Percentiles rank a stretch among this genome's conserved stretches.
Evolutionary conservation across 2,113 vertebrate species (phyloP).

Genomic region (Mesocricetus auratus): DNA sequence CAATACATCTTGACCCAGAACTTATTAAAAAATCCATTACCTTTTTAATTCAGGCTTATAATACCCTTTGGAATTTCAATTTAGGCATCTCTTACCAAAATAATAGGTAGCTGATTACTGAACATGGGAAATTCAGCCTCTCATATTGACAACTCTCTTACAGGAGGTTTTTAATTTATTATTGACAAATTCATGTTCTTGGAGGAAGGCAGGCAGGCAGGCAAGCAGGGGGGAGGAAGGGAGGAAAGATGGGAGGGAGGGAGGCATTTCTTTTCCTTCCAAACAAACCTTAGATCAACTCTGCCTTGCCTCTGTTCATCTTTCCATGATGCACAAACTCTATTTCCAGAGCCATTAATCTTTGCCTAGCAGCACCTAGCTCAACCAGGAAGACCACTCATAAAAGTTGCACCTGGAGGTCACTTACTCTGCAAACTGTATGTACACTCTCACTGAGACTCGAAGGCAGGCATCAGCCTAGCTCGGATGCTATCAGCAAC

Average conservation of each 20-base stretch:
- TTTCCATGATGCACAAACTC: neutral
- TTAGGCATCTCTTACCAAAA: conserved; percentile 84
- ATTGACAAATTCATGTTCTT: conserved; percentile 59
- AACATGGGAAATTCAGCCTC: conserved; percentile 69
- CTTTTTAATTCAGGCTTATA: conserved; percentile 86
- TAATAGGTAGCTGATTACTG: conserved; percentile 75
- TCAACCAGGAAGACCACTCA: neutral
- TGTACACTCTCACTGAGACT: neutral
- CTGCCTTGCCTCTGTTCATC: neutral
- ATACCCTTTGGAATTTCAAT: conserved; percentile 83
- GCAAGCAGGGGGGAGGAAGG: neutral
- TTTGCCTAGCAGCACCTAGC: conserved; percentile 32
- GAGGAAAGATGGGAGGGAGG: too few relatives aligned
- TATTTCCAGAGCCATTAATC: conserved; percentile 53
- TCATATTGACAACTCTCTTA: conserved; percentile 59
- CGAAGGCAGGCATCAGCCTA: neutral
- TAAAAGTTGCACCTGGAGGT: neutral
- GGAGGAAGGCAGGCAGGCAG: neutral
- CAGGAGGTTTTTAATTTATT: conserved; percentile 75
- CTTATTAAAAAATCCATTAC: conserved; percentile 86
- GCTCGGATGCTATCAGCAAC: neutral
- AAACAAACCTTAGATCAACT: conserved; percentile 28
- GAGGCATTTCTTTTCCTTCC: conserved; percentile 53
- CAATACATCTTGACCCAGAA: conserved; percentile 88
- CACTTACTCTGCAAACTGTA: neutral